phyloP scores from a whole-genome alignment of 2,113 vertebrate genomes.

The Macquaria ambigua region DNA sequence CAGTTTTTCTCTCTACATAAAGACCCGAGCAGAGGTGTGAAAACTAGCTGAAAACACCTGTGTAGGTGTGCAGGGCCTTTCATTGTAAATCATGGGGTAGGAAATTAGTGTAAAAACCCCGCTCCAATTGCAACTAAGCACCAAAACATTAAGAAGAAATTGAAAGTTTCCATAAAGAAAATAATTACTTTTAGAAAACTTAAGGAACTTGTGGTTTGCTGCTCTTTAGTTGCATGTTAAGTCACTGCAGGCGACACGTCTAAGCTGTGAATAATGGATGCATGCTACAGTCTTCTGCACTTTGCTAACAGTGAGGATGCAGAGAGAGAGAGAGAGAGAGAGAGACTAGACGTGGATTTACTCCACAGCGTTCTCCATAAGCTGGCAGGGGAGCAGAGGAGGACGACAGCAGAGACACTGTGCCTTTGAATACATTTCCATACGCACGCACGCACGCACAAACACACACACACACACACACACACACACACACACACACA shows the following conservation, averaged over 20 bases:
- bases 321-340: constrained; percentile 2
- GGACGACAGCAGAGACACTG: constrained; percentile 44
- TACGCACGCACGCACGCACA: constrained; percentile 26
- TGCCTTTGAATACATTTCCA: constrained; percentile 51
- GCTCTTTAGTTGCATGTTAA: constrained; percentile 25
- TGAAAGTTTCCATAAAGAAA: neutral
- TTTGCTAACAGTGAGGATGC: constrained; percentile 19
- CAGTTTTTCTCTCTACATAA: neutral
- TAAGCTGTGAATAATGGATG: constrained; percentile 60
- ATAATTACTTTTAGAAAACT: neutral
- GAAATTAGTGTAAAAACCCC: neutral
- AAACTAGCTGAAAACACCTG: neutral
- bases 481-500: constrained; percentile 24
- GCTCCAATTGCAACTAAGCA: neutral
- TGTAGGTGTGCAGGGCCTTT: neutral
- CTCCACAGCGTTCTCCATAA: constrained; percentile 22
- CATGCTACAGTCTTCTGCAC: constrained; percentile 14
- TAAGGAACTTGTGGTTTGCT: neutral
- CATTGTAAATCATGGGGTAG: neutral
- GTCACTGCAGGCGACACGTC: constrained; percentile 32
- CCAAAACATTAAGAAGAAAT: no score
- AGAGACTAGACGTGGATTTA: constrained; percentile 21
- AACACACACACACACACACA: constrained; percentile 28
- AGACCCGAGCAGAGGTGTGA: neutral
- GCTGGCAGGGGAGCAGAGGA: constrained; percentile 42